Evolutionary conservation across 2,797 vertebrate species (phyloP).

Genomic region (Scolopax bukidnonensis): DNA sequence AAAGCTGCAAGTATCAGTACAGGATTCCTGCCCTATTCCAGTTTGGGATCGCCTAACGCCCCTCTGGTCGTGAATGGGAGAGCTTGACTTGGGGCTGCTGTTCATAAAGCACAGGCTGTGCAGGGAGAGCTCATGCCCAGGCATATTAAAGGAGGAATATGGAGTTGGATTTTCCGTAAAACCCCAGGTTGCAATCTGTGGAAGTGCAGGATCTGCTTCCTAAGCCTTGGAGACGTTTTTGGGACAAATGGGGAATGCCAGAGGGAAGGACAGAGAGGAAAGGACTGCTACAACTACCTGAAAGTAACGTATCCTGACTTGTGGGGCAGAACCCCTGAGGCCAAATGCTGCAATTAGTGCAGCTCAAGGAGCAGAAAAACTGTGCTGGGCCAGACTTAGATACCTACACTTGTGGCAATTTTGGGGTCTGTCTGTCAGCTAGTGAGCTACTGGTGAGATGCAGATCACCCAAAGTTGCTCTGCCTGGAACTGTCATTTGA

Average conservation of each 20-base stretch:
- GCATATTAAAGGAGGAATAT: fast-evolving
- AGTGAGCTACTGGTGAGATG: not conserved
- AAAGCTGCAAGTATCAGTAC: not conserved
- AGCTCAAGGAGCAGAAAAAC: not conserved
- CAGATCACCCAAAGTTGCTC: not conserved
- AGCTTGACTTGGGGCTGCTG: not conserved
- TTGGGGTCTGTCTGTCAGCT: not conserved
- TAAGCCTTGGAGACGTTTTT: not conserved
- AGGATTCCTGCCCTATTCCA: not conserved
- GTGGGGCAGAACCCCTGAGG: not conserved
- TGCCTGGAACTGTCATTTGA: not conserved
- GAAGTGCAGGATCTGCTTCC: not conserved
- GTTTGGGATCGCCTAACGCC: not conserved
- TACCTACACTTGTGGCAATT: fast-evolving
- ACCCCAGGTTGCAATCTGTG: not conserved
- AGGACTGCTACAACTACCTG: not conserved
- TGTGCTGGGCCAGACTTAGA: not conserved
- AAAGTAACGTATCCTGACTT: not conserved
- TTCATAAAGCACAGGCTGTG: not conserved
- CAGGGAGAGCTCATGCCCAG: not conserved
- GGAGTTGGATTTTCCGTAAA: not conserved
- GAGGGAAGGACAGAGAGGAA: not conserved
- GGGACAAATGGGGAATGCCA: not conserved
- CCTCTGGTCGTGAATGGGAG: fast-evolving
- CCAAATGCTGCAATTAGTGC: not conserved